Conservation (phyloP, 2,888 invertebrate genomes). For the Hirtodrosophila cameraria region DNA sequence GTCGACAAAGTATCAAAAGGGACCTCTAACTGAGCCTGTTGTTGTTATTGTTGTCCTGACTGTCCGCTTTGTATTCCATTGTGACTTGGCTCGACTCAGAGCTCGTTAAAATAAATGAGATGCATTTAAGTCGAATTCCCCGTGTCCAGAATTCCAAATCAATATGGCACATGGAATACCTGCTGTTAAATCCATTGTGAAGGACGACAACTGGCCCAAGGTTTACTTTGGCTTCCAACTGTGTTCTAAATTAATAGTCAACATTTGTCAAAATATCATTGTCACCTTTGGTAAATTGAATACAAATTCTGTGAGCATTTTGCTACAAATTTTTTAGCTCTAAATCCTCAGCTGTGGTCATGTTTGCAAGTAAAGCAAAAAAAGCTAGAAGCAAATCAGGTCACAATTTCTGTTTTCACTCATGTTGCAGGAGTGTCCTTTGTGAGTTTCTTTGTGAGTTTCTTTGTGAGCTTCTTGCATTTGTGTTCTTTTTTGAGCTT, state of each 20-base stretch:
- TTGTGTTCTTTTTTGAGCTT: too few relatives aligned
- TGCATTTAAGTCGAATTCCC: conserved; percentile 48
- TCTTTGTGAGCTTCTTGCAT: too few relatives aligned
- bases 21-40: too few relatives aligned
- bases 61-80: conserved; percentile 2
- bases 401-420: conserved; percentile 16
- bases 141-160: conserved; percentile 26
- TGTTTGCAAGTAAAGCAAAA: too few relatives aligned
- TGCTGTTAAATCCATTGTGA: too few relatives aligned
- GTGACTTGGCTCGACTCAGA: neutral
- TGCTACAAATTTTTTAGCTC: too few relatives aligned
- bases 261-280: conserved; percentile 44
- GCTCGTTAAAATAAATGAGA: conserved; percentile 52
- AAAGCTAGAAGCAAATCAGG: conserved; percentile 7
- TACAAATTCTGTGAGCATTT: too few relatives aligned
- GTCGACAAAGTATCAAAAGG: too few relatives aligned
- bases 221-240: neutral
- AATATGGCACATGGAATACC: conserved; percentile 26
- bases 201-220: too few relatives aligned
- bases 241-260: conserved; percentile 38
- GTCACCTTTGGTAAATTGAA: neutral
- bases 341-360: too few relatives aligned
- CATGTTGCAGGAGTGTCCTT: neutral
- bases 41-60: neutral
- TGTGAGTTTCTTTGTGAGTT: too few relatives aligned